Evolutionary conservation across 2,797 vertebrate species (phyloP), one percentile per base, ranked within the genome.

Genomic region (Scleropages formosus): DNA sequence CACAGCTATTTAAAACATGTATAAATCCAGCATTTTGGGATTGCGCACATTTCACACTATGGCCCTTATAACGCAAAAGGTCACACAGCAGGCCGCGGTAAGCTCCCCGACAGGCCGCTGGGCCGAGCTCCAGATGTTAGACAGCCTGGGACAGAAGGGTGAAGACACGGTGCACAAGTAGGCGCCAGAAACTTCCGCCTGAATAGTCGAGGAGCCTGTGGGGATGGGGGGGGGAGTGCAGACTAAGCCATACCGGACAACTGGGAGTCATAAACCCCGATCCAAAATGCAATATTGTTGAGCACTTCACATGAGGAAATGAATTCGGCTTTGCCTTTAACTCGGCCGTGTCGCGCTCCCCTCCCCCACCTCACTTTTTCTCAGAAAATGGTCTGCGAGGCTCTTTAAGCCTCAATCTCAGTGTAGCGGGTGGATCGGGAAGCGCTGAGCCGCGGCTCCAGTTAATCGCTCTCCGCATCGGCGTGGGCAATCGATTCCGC

Each of bases 401-500:
- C 27, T 72, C 39, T 71, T 71, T 71, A 58, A 58, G 51, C 68
- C 56, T 56, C 68, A 71, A n/a, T 56, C 49, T 53, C 31, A 51
- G 51, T n/a, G 24, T 58, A 71, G 68, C 68, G 27, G 31, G 8
- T 49, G 31, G 46, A 31, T 24, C 53, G 31, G 56, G 53, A 44
- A 59, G 69, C 59, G 69, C 53, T 59, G 53, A 39, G 69, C 69
- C 77, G 66, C 22, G 73, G 65, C 72, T 79, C 72, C 75, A 77
- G 64, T 76, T 76, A 81, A 85, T 82, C 77, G 79, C 18, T 71
- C 62, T 77, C 70, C 78, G 79, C 78, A 62, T 81, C 81, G 74
- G 64, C 75, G 78, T 49, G 77, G 31, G 62, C 9, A 46, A 75
- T 84, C 84, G 62, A 75, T 80, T 76, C 18, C 51, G 0, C 27